A percentile compares a stretch with the other conserved stretches of the same genome.
Conservation (phyloP, 2,113 vertebrate species). For the Scophthalmus maximus region DNA sequence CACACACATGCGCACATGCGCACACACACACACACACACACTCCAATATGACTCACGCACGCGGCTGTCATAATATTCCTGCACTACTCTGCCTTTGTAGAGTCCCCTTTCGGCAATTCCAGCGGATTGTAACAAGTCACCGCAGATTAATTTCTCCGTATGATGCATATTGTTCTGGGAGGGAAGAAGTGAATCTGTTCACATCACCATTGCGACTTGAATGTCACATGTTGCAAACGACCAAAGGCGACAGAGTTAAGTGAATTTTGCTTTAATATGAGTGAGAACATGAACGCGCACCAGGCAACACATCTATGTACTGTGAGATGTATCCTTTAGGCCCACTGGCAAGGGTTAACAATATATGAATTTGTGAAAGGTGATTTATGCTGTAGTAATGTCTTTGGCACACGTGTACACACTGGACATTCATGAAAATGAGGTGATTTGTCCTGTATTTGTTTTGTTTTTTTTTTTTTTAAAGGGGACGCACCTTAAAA, state of each 20-base stretch:
- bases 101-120: conserved; percentile 1
- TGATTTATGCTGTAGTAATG: background rate
- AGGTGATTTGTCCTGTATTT: background rate
- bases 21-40: background rate
- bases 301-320: background rate
- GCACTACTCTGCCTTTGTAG: background rate
- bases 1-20: too few relatives aligned
- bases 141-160: background rate
- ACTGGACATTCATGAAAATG: background rate
- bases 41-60: conserved; percentile 18
- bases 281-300: background rate
- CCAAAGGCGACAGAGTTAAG: background rate
- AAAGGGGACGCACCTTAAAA: too few relatives aligned
- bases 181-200: conserved; percentile 7
- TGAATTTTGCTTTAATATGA: conserved; percentile 10
- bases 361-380: background rate
- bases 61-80: conserved; percentile 6
- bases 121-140: background rate
- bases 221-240: background rate
- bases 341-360: background rate
- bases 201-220: background rate
- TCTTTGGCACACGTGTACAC: background rate
- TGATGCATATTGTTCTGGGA: conserved; percentile 10
- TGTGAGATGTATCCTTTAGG: background rate
- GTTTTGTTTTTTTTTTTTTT: background rate